Conservation (phyloP, 1,140 invertebrate genomes). For the Condylostylus longicornis region DNA sequence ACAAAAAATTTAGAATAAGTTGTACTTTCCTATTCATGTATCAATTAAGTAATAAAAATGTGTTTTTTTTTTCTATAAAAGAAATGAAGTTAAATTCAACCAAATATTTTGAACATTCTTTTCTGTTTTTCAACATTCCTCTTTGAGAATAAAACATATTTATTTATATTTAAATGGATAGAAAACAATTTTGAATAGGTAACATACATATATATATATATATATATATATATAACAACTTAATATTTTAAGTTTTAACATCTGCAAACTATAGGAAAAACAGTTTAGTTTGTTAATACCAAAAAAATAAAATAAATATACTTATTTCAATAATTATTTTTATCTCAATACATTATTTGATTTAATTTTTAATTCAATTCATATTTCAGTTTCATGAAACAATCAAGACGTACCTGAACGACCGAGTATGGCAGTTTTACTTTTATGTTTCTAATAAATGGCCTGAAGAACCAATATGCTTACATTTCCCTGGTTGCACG, state of each 20-base stretch:
- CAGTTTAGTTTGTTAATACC: slow-evolving; percentile 3
- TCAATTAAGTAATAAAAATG: no score
- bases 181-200: slow-evolving; percentile 2
- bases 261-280: slow-evolving; percentile 10
- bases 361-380: slow-evolving; percentile 11
- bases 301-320: no score
- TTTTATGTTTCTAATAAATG: slow-evolving; percentile 75
- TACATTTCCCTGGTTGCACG: slow-evolving; percentile 75
- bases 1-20: no score
- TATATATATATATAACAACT: slow-evolving; percentile 16
- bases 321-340: slow-evolving; percentile 8
- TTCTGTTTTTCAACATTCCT: no score
- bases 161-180: neutral
- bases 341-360: slow-evolving; percentile 4
- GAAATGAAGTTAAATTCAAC: no score
- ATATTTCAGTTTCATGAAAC: slow-evolving; percentile 70
- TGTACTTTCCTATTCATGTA: no score
- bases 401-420: slow-evolving; percentile 66
- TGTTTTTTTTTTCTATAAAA: no score
- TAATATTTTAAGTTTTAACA: slow-evolving; percentile 10
- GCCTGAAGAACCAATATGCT: slow-evolving; percentile 63
- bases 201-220: slow-evolving; percentile 14
- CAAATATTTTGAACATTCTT: no score
- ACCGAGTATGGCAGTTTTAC: slow-evolving; percentile 73
- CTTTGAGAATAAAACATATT: neutral